These are phyloP conservation scores for Crocuta crocuta DNA, from an alignment of 2,113 vertebrate genomes.

Conservation along the genomic window DNA sequence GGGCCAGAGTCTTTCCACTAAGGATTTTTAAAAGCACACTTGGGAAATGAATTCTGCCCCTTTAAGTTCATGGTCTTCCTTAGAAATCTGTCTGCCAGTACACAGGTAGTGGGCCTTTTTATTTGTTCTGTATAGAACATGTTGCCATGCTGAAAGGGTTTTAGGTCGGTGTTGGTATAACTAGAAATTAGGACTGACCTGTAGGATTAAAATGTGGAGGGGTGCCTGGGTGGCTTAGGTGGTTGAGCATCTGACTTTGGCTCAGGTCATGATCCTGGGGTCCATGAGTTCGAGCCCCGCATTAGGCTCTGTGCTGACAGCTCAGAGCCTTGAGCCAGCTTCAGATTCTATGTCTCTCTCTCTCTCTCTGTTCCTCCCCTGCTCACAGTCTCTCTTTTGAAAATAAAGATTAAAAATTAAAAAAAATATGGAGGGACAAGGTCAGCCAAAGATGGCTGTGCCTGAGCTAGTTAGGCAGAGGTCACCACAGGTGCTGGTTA, in stretches of 20 bases:
- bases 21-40: constrained; percentile 34
- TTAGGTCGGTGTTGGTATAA: background rate
- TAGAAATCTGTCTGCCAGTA: background rate
- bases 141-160: background rate
- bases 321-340: no score
- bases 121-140: background rate
- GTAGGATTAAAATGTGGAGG: background rate
- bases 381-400: no score
- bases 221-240: no score
- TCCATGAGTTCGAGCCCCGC: no score
- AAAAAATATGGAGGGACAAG: background rate
- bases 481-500: background rate
- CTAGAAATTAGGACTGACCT: background rate
- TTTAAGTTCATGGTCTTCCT: background rate
- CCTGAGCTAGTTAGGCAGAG: accelerated
- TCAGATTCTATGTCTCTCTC: no score
- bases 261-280: no score
- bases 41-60: background rate
- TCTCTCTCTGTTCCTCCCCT: no score
- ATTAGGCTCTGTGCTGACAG: no score
- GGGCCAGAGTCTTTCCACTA: background rate
- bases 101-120: background rate
- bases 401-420: no score
- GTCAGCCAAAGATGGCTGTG: constrained; percentile 69
- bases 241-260: no score